A percentile compares a stretch with the other conserved stretches of the same genome.
phyloP scores from a whole-genome alignment of 2,113 vertebrate species.

The Rissa tridactyla region DNA sequence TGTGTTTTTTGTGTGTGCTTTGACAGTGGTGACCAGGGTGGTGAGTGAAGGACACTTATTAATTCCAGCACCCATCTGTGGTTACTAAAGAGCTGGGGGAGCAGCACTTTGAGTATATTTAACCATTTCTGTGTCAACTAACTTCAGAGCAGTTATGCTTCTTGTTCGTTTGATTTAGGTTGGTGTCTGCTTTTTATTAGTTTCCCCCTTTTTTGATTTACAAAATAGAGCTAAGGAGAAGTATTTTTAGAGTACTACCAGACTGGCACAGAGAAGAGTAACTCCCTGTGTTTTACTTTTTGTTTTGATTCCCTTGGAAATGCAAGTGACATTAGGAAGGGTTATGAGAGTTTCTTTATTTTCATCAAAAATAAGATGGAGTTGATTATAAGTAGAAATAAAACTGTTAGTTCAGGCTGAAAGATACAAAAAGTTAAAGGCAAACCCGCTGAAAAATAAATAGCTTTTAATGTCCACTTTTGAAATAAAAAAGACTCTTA shows the following conservation, averaged over 20 bases:
- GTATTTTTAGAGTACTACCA: not conserved
- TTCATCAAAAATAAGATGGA: not conserved
- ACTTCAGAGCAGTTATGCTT: not conserved
- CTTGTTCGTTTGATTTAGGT: not conserved
- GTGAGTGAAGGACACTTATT: not conserved
- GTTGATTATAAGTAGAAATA: not conserved
- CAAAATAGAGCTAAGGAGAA: not conserved
- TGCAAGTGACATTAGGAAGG: not conserved
- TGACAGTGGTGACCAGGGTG: not conserved
- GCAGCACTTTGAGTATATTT: not conserved
- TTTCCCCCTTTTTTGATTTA: not conserved
- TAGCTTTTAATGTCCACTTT: not conserved
- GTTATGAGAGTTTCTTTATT: not conserved
- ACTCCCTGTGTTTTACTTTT: not conserved
- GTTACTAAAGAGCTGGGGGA: not conserved
- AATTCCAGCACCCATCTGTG: not conserved
- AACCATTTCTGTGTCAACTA: not conserved
- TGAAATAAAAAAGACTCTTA: not conserved
- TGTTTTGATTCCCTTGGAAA: not conserved
- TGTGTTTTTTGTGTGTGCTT: not conserved
- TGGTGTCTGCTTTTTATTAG: not conserved
- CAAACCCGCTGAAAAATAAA: not conserved
- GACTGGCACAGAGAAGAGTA: not conserved
- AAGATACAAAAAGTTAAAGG: not conserved
- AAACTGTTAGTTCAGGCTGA: not conserved